Evolutionary conservation across 2,888 invertebrate species (phyloP), one percentile per base, ranked within the genome.

Genomic region (Apodemia zela): DNA sequence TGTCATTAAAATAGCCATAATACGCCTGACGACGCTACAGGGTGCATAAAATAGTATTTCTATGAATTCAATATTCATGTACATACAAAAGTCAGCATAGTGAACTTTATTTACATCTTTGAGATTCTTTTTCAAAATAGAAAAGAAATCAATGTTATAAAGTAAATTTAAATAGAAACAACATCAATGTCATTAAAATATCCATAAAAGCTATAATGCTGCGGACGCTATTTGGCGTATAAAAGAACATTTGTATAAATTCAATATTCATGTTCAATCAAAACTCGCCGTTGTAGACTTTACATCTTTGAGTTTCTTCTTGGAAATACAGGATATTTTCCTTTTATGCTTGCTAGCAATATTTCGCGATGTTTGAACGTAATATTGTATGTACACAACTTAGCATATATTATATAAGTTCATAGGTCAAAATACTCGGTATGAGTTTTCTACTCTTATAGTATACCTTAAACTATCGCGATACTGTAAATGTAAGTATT

Each of bases 261-360:
- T 57, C 57, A 57, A 57, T 57, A 57, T 29, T 57, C 15, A 57
- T 29, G 29, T 57, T 57, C 29, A 29, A 29, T 57, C 21, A 57
- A 57, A 57, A 25, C 57, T 29, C 57, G 57, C 8, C 57, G 15
- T 15, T 29, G n/a, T 25, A 3, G 29, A 29, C 29, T 57, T 57
- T 57, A 25, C n/a, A 25, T 25, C 25, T 29, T 8, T 15, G 57
- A 57, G 29, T 29, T 57, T 29, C 57, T 57, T 54, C 17, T 18
- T 13, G 11, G 13, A 51, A 21, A 17, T 47, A 21, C 51, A 15
- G 7, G 15, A 54, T 54, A 25, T 54, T 54, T 54, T 15, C 54
- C 11, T 54, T 54, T 21, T 11, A 18, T 18, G 13, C 51, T 51
- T 21, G 21, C 51, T 18, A 10, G 21, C 54, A 15, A 25, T 54